Base-by-base conservation (phyloP, 2,113 vertebrate species). In the Progne subis region DNA sequence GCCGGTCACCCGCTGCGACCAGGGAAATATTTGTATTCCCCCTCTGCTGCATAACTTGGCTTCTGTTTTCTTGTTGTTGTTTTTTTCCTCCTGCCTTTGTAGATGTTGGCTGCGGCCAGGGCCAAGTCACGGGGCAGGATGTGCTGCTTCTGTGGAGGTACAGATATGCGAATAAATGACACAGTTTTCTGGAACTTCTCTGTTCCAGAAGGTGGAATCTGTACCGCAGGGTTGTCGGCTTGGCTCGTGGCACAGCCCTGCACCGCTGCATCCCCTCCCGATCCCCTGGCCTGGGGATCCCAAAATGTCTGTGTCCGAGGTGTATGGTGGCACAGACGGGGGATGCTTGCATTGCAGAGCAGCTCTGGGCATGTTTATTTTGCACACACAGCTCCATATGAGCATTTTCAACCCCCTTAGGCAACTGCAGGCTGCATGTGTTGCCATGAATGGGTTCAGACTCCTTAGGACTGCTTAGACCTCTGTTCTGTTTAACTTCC, bases 51-150 rank as follows among this genome's bases (percentile, higher is more conserved):
- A 59, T 90, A 92, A 93, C 86, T 95, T 96, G 95, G 94, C 94
- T 96, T 46, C 92, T 93, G 88, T 78, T 88, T 93, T 90, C 72
- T 97, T 88, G 90, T 93, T 95, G 91, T 95, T 95, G 88, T 88
- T 90, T 81, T 92, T 70, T 69, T 23, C 72, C 95, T 88, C 50
- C 68, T 93, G 94, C 92, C 56, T 92, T 74, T 93, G 92, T 95
- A 88, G 88, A 46, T 70, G 61, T 47, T 90, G 92, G 94, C 96
- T 37, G 68, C 1, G 1, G 92, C 61, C 7, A 0, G 39, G 57
- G 90, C 81, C 90, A 94, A 92, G 96, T 93, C 91, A 90, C 21
- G 31, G 92, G 92, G 92, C 91, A 92, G 95, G 94, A 94, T 93
- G 85, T 92, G 94, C 79, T 28, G 79, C 88, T 44, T 57, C 88